A percentile compares a stretch with the other conserved stretches of the same genome.
Evolutionary conservation across 2,888 invertebrate species (phyloP).

Genomic region (Notocelia uddmanniana): DNA sequence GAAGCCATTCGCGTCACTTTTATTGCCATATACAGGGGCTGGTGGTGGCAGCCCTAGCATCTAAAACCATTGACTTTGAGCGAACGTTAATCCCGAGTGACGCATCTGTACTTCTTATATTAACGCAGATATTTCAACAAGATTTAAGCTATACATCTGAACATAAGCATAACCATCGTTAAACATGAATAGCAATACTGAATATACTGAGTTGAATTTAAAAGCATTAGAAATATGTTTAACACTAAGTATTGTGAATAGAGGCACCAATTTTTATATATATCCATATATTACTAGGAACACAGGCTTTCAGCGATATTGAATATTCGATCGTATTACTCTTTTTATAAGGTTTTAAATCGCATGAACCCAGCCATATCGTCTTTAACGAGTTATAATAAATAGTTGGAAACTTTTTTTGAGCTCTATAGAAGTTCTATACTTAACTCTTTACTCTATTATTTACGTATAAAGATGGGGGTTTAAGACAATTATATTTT

Average conservation of each 20-base stretch:
- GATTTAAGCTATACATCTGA: slow-evolving; percentile 21
- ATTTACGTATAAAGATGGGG: background rate
- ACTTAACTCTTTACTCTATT: slow-evolving; percentile 41
- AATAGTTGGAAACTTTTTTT: slow-evolving; percentile 58
- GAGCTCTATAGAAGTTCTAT: slow-evolving; percentile 53
- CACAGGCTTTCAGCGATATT: slow-evolving; percentile 33
- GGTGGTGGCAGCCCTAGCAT: background rate
- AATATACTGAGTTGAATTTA: slow-evolving; percentile 30
- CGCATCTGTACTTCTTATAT: slow-evolving; percentile 15
- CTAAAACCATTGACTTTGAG: slow-evolving; percentile 7
- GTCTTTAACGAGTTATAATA: slow-evolving; percentile 47
- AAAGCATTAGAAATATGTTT: slow-evolving; percentile 41
- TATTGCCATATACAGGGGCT: background rate
- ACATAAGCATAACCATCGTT: slow-evolving; percentile 10
- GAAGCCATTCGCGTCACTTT: background rate
- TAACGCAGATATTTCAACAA: slow-evolving; percentile 1
- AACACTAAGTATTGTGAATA: slow-evolving; percentile 44
- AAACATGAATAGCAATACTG: slow-evolving; percentile 29
- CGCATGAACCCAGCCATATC: slow-evolving; percentile 23
- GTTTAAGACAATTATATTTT: slow-evolving; percentile 38
- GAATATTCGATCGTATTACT: slow-evolving; percentile 18
- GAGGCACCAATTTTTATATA: slow-evolving; percentile 46
- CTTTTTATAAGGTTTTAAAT: slow-evolving; percentile 12
- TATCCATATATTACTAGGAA: slow-evolving; percentile 38
- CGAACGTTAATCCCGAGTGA: background rate